Percentiles rank a stretch among this genome's conserved stretches.
These are phyloP conservation scores for Thunnus thynnus DNA, from an alignment of 2,113 vertebrate genomes.

Conservation along the genomic window DNA sequence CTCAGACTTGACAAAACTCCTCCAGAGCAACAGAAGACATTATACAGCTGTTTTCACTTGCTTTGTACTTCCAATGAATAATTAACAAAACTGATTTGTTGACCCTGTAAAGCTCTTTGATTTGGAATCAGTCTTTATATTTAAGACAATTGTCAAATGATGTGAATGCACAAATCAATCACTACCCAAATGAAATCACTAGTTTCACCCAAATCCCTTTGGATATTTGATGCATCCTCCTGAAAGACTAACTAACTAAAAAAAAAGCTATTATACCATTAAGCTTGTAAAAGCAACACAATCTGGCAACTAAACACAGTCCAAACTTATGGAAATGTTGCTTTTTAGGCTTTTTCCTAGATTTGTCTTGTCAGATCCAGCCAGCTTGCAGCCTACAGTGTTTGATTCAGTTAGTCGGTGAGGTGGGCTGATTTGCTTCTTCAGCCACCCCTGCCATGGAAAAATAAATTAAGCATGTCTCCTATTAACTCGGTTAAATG, in stretches of 20 bases:
- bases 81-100: too few relatives aligned
- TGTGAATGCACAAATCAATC: neutral
- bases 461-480: conserved; percentile 27
- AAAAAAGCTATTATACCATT: neutral
- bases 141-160: neutral
- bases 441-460: neutral
- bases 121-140: neutral
- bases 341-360: conserved; percentile 4
- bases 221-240: neutral
- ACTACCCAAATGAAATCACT: too few relatives aligned
- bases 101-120: too few relatives aligned
- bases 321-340: neutral
- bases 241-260: neutral
- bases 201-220: too few relatives aligned
- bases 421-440: conserved; percentile 12
- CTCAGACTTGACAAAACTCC: too few relatives aligned
- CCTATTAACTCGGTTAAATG: neutral
- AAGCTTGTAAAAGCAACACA: neutral
- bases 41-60: too few relatives aligned
- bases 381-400: neutral
- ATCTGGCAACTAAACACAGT: neutral
- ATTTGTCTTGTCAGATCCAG: neutral
- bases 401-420: neutral
- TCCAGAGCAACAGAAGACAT: too few relatives aligned
- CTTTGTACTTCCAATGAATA: too few relatives aligned